These are phyloP conservation scores for Deroplatys truncata DNA, from an alignment of 2,888 invertebrate species.

Conservation along the genomic window DNA sequence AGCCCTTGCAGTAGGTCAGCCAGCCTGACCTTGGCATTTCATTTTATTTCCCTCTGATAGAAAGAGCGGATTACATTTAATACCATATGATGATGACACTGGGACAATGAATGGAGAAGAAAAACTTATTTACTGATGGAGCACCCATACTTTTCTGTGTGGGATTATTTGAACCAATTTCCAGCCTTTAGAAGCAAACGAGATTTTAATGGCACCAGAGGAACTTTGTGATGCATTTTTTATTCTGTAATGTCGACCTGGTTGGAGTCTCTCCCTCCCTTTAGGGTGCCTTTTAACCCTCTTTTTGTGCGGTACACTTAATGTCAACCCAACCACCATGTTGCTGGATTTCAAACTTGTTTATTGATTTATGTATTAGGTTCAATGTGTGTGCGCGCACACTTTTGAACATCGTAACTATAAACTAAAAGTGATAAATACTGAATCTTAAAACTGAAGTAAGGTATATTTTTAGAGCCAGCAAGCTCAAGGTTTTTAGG, in stretches of 20 bases:
- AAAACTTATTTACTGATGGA: neutral
- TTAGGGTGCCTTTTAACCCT: neutral
- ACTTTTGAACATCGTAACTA: too few species aligned
- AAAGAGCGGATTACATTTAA: neutral
- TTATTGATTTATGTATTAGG: neutral
- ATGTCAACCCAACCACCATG: neutral
- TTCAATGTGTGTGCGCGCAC: neutral
- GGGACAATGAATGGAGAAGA: neutral
- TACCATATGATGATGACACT: neutral
- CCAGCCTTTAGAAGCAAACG: neutral
- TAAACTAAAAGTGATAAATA: too few species aligned
- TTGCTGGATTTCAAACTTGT: neutral
- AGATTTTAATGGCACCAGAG: neutral
- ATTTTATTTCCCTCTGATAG: neutral
- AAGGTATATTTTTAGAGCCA: too few species aligned
- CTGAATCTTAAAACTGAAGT: too few species aligned
- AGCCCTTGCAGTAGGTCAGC: neutral
- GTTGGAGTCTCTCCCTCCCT: neutral
- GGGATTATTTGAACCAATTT: neutral
- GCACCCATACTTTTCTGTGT: neutral
- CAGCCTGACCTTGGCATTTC: neutral
- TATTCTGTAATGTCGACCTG: neutral
- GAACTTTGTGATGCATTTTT: neutral
- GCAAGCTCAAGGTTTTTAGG: too few species aligned
- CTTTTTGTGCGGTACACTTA: neutral